These are phyloP conservation scores for Neotoma lepida DNA, from an alignment of 2,113 vertebrate species.

Conservation along the genomic window DNA sequence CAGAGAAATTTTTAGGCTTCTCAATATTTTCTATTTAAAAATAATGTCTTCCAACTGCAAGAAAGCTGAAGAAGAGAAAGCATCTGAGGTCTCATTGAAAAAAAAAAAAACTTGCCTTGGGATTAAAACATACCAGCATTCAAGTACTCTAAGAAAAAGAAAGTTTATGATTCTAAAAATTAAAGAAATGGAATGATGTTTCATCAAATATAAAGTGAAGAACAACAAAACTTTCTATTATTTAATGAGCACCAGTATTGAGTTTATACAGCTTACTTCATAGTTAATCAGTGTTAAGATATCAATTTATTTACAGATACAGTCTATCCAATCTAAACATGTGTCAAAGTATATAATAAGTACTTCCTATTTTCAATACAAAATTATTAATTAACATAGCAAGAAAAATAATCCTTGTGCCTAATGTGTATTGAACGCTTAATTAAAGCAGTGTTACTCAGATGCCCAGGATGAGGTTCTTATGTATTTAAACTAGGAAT, in stretches of 20 bases:
- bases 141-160: neutral
- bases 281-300: neutral
- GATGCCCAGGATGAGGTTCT: neutral
- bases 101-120: neutral
- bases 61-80: neutral
- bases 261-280: neutral
- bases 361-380: neutral
- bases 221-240: neutral
- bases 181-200: neutral
- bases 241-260: neutral
- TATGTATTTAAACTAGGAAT: constrained; percentile 6
- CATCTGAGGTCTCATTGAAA: neutral
- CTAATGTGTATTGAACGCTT: constrained; percentile 23
- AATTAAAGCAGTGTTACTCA: constrained; percentile 29
- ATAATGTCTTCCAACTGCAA: neutral
- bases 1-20: neutral
- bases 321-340: neutral
- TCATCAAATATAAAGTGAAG: constrained; percentile 8
- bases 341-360: neutral
- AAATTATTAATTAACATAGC: neutral
- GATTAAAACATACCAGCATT: neutral
- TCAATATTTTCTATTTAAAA: neutral
- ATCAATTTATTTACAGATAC: neutral
- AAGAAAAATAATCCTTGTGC: constrained; percentile 11
- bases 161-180: neutral